Evolutionary conservation across 2,113 vertebrate genomes (phyloP).

Genomic region (Peromyscus maniculatus): DNA sequence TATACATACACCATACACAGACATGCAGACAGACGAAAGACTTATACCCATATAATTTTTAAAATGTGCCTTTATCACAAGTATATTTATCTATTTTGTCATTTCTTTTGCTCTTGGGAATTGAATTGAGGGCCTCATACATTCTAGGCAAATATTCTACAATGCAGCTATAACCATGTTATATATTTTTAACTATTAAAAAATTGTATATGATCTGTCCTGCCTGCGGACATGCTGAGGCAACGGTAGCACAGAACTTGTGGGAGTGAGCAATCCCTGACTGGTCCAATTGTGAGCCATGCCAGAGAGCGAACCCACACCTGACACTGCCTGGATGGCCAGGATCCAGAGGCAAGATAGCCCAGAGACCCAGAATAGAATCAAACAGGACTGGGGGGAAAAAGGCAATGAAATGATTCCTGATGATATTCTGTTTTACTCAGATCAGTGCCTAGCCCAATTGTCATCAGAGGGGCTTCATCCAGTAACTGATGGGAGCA

Average conservation of each 20-base stretch:
- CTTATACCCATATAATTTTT: neutral
- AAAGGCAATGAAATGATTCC: neutral
- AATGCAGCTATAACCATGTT: neutral
- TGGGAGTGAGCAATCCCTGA: neutral
- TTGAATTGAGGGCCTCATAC: neutral
- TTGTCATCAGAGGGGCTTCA: neutral
- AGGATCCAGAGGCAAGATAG: neutral
- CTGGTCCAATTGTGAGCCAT: neutral
- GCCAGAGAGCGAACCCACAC: neutral
- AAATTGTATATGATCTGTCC: neutral
- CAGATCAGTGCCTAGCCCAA: neutral
- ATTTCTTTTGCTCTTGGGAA: neutral
- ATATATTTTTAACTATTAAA: neutral
- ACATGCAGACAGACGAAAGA: neutral
- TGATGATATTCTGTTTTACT: neutral
- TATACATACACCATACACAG: neutral
- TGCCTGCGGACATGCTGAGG: neutral
- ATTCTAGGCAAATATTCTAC: neutral
- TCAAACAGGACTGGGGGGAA: neutral
- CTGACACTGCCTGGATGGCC: neutral
- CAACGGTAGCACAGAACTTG: neutral
- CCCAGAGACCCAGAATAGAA: neutral
- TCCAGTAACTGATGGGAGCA: neutral
- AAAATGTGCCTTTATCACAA: neutral
- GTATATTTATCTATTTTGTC: neutral